Percentiles rank a stretch among this genome's conserved stretches.
These are phyloP conservation scores for Agrilus cyanescens DNA, from an alignment of 2,888 invertebrate genomes.

Conservation along the genomic window DNA sequence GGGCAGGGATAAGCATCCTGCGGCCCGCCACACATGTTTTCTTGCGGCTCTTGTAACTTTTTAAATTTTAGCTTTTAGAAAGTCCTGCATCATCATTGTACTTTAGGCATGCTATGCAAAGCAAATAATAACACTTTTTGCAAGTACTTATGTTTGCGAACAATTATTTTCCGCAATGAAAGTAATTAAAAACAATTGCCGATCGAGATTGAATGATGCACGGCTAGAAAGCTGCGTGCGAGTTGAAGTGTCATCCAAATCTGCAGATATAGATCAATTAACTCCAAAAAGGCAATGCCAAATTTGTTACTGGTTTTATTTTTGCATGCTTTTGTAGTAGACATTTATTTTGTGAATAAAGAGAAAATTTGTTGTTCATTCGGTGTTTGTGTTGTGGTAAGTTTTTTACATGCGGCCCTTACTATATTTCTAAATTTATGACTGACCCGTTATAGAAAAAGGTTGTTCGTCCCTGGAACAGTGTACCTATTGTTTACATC, in stretches of 20 bases:
- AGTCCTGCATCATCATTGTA: too few relatives aligned
- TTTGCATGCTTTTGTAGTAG: too few relatives aligned
- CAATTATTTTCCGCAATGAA: conserved; percentile 5
- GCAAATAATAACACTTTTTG: conserved; percentile 3
- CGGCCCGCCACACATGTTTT: too few relatives aligned
- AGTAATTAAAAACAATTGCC: background rate
- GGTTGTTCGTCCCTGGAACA: conserved; percentile 4
- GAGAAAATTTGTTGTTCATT: too few relatives aligned
- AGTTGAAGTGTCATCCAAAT: background rate
- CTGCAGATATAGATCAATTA: too few relatives aligned
- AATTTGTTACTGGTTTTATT: background rate
- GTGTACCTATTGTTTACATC: too few relatives aligned
- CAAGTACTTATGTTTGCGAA: conserved; percentile 9
- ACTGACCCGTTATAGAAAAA: conserved; percentile 1
- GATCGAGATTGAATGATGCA: background rate
- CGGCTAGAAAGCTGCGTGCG: conserved; percentile 1
- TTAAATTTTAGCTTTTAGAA: too few relatives aligned
- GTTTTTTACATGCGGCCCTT: too few relatives aligned
- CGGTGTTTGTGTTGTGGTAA: too few relatives aligned
- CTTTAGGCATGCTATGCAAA: conserved; percentile 1
- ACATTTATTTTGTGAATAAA: background rate
- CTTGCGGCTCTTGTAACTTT: too few relatives aligned
- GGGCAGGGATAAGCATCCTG: too few relatives aligned
- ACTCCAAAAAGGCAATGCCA: conserved; percentile 2
- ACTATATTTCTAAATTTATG: background rate